phyloP scores from a whole-genome alignment of 2,113 vertebrate genomes.

The Struthidea cinerea region DNA sequence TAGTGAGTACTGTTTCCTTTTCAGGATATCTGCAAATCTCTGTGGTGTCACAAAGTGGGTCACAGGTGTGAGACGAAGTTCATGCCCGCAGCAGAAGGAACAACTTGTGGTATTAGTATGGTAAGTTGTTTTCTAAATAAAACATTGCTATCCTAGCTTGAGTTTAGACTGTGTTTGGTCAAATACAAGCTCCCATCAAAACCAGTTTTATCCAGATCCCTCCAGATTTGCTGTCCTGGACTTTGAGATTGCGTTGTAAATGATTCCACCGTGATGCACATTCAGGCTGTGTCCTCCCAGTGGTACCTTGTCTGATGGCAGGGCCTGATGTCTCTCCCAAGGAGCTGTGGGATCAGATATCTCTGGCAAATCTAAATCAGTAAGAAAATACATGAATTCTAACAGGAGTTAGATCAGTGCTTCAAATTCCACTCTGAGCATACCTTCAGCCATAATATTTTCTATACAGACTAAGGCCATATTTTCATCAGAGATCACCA shows the following conservation, averaged over 20 bases:
- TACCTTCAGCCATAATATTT: background rate
- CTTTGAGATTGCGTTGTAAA: background rate
- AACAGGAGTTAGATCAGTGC: background rate
- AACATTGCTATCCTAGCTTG: background rate
- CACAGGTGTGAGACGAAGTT: slow-evolving; percentile 98
- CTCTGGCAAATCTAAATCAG: background rate
- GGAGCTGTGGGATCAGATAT: background rate
- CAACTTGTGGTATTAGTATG: slow-evolving; percentile 89
- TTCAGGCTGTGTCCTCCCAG: background rate
- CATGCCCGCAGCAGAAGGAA: slow-evolving; percentile 97
- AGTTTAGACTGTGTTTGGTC: background rate
- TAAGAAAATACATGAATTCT: background rate
- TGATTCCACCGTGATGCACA: background rate
- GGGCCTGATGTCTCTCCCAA: background rate
- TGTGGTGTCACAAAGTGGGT: slow-evolving; percentile 93
- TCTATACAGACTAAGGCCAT: background rate
- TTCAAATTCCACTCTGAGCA: background rate
- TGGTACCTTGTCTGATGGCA: background rate
- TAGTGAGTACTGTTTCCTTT: background rate
- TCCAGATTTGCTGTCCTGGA: background rate
- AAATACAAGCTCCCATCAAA: background rate
- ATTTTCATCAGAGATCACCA: background rate
- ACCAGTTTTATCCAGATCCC: background rate
- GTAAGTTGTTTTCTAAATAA: slow-evolving; percentile 70
- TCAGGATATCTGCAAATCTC: slow-evolving; percentile 97